These are phyloP conservation scores for Cisticola juncidis DNA, from an alignment of 2,113 vertebrate species.

Conservation along the genomic window DNA sequence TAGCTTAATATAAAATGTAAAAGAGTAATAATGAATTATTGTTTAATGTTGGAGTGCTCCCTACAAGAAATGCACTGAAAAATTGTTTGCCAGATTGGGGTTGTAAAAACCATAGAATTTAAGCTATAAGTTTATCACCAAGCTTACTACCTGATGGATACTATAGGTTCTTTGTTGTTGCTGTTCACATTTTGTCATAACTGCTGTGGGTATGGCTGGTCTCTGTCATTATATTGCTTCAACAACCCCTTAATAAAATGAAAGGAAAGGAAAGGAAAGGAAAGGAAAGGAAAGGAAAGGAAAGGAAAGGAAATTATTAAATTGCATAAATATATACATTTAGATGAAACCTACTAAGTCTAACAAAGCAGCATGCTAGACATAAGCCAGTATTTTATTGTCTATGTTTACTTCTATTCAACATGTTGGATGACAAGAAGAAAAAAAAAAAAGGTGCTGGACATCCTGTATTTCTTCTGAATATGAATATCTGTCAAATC, in stretches of 20 bases:
- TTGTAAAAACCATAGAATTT: background rate
- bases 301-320: background rate
- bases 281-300: background rate
- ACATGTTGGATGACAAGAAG: background rate
- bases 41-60: background rate
- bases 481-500: background rate
- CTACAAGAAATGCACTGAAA: background rate
- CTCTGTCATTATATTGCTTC: background rate
- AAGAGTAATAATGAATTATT: background rate
- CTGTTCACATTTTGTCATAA: background rate
- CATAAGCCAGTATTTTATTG: background rate
- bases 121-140: background rate
- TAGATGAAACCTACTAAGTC: background rate
- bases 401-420: background rate
- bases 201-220: background rate
- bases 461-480: background rate
- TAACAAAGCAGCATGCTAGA: background rate
- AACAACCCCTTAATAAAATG: background rate
- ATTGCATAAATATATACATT: background rate
- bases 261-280: background rate
- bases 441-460: background rate
- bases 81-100: background rate
- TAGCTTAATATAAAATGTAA: background rate
- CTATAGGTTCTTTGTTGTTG: background rate
- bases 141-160: background rate